Percentiles rank a stretch among this genome's conserved stretches.
Conservation (phyloP, 2,888 invertebrate genomes). For the Eutolmus rufibarbis region DNA sequence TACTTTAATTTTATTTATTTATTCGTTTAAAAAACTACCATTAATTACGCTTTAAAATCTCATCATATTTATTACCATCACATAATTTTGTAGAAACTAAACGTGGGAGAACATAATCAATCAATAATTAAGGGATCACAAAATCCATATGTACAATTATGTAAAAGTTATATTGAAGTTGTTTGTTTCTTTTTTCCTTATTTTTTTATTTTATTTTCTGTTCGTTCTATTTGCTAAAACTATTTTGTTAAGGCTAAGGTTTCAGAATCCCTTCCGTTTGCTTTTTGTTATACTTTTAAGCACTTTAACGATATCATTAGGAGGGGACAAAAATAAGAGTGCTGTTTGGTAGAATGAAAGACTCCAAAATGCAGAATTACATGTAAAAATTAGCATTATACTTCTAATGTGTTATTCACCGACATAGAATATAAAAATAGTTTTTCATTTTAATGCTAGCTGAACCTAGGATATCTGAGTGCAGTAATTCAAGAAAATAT, state of each 20-base stretch:
- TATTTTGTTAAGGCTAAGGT: neutral
- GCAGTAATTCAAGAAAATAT: neutral
- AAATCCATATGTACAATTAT: neutral
- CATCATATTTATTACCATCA: neutral
- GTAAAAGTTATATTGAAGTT: neutral
- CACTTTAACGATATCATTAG: neutral
- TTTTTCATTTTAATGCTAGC: neutral
- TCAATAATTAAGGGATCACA: neutral
- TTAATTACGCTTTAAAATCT: slow-evolving; percentile 10
- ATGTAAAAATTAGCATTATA: neutral
- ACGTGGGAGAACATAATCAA: neutral
- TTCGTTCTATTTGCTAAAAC: neutral
- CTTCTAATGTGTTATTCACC: neutral
- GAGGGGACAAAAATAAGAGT: neutral
- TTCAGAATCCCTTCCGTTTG: neutral
- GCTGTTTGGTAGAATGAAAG: neutral
- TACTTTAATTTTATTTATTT: neutral
- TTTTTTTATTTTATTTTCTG: neutral
- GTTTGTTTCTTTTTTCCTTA: neutral
- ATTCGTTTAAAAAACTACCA: neutral
- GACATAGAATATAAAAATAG: neutral
- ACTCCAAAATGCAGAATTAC: neutral
- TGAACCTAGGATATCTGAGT: neutral
- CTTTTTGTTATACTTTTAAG: neutral
- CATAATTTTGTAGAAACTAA: slow-evolving; percentile 6